Evolutionary conservation across 1,140 invertebrate species (phyloP).

Genomic region (Bombus terrestris): DNA sequence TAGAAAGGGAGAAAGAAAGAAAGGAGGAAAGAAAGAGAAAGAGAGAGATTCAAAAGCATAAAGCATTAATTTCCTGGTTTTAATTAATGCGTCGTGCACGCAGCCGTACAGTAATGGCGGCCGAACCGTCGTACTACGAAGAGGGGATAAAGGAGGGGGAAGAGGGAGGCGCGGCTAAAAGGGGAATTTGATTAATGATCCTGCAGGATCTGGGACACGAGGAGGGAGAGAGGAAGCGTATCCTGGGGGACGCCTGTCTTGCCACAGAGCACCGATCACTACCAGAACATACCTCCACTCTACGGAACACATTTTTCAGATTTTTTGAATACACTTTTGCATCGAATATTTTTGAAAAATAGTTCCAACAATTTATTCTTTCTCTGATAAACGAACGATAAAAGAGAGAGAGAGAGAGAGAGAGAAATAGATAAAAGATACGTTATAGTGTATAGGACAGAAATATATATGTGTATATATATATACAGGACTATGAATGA

Average conservation of each 20-base stretch:
- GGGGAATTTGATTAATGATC: constrained; percentile 82
- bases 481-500: no score
- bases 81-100: constrained; percentile 80
- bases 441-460: no score
- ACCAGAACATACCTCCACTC: constrained; percentile 54
- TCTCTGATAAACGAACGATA: not conserved
- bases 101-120: constrained; percentile 78
- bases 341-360: not conserved
- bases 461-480: no score
- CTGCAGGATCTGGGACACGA: constrained; percentile 72
- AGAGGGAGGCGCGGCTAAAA: constrained; percentile 71
- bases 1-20: constrained; percentile 54
- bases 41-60: constrained; percentile 70
- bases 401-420: no score
- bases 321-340: constrained; percentile 35
- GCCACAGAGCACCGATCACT: constrained; percentile 62
- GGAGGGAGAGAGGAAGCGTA: constrained; percentile 68
- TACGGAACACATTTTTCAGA: constrained; percentile 54
- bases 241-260: constrained; percentile 75
- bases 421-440: no score
- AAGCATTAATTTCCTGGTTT: constrained; percentile 83
- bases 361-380: not conserved
- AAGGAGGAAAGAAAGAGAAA: constrained; percentile 47
- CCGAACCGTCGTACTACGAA: constrained; percentile 63
- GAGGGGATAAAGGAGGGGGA: constrained; percentile 71